Conservation (phyloP, 2,888 invertebrate species). For the Agriopis leucophaearia region DNA sequence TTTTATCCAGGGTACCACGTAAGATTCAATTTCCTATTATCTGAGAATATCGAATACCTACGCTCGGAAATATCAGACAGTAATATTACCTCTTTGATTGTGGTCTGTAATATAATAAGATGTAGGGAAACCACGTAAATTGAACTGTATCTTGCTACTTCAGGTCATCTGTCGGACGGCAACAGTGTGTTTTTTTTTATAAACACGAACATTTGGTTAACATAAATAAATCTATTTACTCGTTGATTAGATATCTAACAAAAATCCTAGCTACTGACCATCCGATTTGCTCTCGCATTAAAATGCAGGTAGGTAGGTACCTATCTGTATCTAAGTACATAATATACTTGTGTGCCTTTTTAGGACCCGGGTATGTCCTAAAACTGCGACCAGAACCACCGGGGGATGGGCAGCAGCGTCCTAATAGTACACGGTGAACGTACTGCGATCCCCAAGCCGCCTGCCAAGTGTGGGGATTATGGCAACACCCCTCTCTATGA, state of each 20-base stretch:
- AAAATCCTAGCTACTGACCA: conserved; percentile 10
- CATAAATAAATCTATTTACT: conserved; percentile 28
- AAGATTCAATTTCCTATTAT: conserved; percentile 18
- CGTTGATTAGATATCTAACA: conserved; percentile 20
- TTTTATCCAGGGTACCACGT: conserved; percentile 4
- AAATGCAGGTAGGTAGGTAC: not conserved
- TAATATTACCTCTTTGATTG: not conserved
- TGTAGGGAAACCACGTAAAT: conserved; percentile 51
- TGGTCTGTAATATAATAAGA: conserved; percentile 40
- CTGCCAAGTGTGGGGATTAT: too few species aligned
- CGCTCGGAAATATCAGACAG: conserved; percentile 4
- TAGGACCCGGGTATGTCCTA: too few species aligned
- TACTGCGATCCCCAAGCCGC: too few species aligned
- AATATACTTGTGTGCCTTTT: too few species aligned
- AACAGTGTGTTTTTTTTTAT: conserved; percentile 22
- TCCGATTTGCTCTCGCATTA: conserved; percentile 9
- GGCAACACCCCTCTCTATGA: too few species aligned
- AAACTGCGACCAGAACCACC: too few species aligned
- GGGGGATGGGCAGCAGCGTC: too few species aligned
- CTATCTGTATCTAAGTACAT: too few species aligned
- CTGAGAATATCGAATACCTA: not conserved
- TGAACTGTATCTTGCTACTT: conserved; percentile 37
- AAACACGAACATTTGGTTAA: conserved; percentile 25
- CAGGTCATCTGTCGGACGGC: conserved; percentile 29
- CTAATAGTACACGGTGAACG: too few species aligned